These are phyloP conservation scores for Thaumatotibia leucotreta DNA, from an alignment of 1,140 invertebrate species.

Conservation along the genomic window DNA sequence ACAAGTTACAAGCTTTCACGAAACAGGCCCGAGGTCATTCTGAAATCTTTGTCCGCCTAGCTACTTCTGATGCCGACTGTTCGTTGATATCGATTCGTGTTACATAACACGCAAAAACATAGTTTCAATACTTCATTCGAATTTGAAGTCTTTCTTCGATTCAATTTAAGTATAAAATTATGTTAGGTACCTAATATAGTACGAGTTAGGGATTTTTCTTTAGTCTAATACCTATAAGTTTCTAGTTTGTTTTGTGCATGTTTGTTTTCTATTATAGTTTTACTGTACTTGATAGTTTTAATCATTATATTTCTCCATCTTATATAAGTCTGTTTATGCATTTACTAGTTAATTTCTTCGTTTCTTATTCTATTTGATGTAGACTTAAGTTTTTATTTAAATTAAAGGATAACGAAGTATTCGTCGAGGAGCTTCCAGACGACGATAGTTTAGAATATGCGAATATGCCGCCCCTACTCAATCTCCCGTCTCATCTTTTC, in stretches of 20 bases:
- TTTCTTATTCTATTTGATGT: constrained; percentile 49
- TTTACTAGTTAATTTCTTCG: constrained; percentile 47
- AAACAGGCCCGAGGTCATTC: no score
- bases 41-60: no score
- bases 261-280: constrained; percentile 1
- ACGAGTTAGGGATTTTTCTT: background rate
- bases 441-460: constrained; percentile 62
- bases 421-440: constrained; percentile 73
- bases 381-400: constrained; percentile 65
- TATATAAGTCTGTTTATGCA: constrained; percentile 60
- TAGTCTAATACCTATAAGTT: background rate
- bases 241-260: constrained; percentile 8
- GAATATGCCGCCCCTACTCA: constrained; percentile 63
- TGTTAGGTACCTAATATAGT: background rate
- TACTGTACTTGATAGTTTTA: constrained; percentile 7
- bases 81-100: no score
- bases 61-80: no score
- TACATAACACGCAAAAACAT: no score
- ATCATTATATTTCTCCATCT: constrained; percentile 14
- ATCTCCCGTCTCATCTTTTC: constrained; percentile 47
- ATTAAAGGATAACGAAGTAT: constrained; percentile 75
- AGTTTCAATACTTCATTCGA: no score
- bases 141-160: no score
- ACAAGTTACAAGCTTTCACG: no score
- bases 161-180: background rate